A percentile compares a stretch with the other conserved stretches of the same genome.
Conservation (phyloP, 2,888 invertebrate genomes). For the Caenorhabditis auriculariae region DNA sequence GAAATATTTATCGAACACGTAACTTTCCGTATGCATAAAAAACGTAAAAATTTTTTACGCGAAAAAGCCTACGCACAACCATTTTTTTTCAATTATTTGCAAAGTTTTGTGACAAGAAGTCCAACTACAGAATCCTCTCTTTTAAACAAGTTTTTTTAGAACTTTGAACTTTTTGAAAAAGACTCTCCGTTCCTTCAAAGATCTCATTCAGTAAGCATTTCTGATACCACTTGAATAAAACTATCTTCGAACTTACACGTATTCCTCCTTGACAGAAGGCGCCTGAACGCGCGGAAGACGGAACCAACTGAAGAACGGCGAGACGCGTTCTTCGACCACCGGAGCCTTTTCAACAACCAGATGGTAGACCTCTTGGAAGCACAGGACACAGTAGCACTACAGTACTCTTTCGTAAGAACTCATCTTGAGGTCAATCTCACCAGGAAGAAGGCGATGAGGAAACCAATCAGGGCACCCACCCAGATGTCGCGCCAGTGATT, state of each 20-base stretch:
- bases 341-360: constrained; percentile 46
- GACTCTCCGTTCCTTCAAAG: too few relatives aligned
- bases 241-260: constrained; percentile 58
- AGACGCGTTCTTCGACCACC: constrained; percentile 42
- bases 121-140: too few relatives aligned
- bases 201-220: too few relatives aligned
- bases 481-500: constrained; percentile 67
- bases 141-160: too few relatives aligned
- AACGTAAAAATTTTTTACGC: too few relatives aligned
- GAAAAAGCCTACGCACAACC: too few relatives aligned
- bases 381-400: constrained; percentile 61
- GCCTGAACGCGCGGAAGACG: constrained; percentile 61
- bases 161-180: too few relatives aligned
- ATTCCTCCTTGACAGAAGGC: constrained; percentile 61
- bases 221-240: background rate
- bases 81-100: too few relatives aligned
- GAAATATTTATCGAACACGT: too few relatives aligned
- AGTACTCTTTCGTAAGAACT: background rate
- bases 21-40: too few relatives aligned
- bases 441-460: constrained; percentile 65
- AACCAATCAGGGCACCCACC: constrained; percentile 66
- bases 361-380: constrained; percentile 64
- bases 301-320: constrained; percentile 64
- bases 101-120: too few relatives aligned
- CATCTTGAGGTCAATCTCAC: constrained; percentile 47